Evolutionary conservation across 2,113 vertebrate species (phyloP), one percentile per base, ranked within the genome.

Genomic region (Harpagus bidentatus): DNA sequence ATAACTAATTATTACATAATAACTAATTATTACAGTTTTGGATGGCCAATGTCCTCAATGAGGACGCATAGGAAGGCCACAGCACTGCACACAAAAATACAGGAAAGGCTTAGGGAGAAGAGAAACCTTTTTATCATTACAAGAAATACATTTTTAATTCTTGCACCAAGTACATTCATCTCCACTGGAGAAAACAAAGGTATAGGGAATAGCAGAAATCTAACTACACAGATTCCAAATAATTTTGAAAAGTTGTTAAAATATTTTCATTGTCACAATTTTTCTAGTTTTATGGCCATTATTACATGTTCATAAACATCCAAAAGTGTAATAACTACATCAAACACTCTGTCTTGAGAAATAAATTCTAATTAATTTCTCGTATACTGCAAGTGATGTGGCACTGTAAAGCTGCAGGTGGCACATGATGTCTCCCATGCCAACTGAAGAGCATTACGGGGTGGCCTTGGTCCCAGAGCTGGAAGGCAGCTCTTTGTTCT

Each of bases 31-130:
- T n/a, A n/a, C n/a, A n/a, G n/a, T n/a, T n/a, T n/a, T n/a, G n/a
- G n/a, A n/a, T n/a, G n/a, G n/a, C n/a, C n/a, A 32, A 17, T 38
- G 29, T 0, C 4, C 1, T 1, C 3, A 1, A 36, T 31, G 20
- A 59, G 11, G 14, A 31, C 13, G 28, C 3, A 7, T 9, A 3
- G 21, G 19, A 25, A 63, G 22, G 28, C 34, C 28, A 45, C 13
- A 36, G 16, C 38, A 36, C 47, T 45, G 36, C 11, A 58, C 67
- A 29, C n/a, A 43, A 34, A 62, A 56, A 47, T 13, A 47, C 29
- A 38, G 28, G 7, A 38, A 55, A 21, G 11, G 9, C 40, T 47
- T 17, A 38, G 21, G 38, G 9, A 65, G 21, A 25, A 73, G 9
- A 31, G 3, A 26, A 66, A 14, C 9, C 8, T 38, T 85, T 65